Evolutionary conservation across 2,888 invertebrate genomes (phyloP), one percentile per base, ranked within the genome.

Genomic region (Subacronicta megacephala): DNA sequence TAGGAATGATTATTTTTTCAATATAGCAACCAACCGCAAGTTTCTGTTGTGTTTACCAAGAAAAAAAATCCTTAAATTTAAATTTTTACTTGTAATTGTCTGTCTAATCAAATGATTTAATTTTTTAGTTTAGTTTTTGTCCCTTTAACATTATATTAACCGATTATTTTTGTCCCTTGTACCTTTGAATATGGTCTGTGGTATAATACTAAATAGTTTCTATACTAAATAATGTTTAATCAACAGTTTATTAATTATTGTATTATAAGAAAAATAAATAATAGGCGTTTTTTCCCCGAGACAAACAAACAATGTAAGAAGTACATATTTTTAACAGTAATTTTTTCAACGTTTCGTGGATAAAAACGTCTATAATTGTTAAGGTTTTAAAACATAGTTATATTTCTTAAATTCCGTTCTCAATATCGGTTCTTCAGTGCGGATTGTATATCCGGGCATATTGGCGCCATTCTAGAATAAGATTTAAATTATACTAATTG

Each of bases 71-170:
- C n/a, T 33, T 35, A 26, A 10, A 26, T 13, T 54, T 16, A 26
- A 17, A 17, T 17, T 37, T 49, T 54, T 53, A 29, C 10, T 9
- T 50, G 35, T 68, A 67, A 23, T 23, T 31, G 46, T 38, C 33
- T 26, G 12, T 31, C 15, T 31, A 62, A 62, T 62, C 18, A 62
- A 64, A 44, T 60, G 9, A 52, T 52, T 46, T 44, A 54, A 38
- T 63, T 49, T 36, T 31, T 45, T 55, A 49, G 29, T 50, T 38
- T 42, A 31, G 2, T n/a, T 17, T 17, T 43, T 43, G n/a, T 43
- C 4, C 16, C 4, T 5, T 2, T 7, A 18, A 31, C 12, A 12
- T 29, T 13, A 6, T 7, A 16, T 18, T 5, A 1, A 7, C 4
- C 0, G 1, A 20, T 12, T 40, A 33, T 46, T 60, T 61, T 60